These are phyloP conservation scores for Spodoptera littoralis DNA, from an alignment of 2,888 invertebrate genomes.

Conservation along the genomic window DNA sequence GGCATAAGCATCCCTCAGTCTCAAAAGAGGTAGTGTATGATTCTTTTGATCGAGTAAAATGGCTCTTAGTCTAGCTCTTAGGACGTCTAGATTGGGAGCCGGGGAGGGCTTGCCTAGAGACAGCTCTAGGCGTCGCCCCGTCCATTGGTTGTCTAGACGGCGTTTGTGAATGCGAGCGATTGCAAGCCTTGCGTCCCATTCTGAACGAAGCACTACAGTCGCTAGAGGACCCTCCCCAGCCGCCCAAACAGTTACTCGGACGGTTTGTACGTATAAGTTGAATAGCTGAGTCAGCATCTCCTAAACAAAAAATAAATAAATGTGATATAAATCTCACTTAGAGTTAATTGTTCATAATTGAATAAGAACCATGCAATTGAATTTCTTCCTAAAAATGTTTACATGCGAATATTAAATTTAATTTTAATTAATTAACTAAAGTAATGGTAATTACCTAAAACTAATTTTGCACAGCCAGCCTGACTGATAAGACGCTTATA, in stretches of 20 bases:
- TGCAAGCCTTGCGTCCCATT: constrained; percentile 92
- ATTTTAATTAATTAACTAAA: too few species aligned
- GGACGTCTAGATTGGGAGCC: constrained; percentile 90
- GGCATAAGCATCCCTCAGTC: constrained; percentile 95
- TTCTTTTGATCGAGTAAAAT: constrained; percentile 93
- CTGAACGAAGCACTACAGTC: constrained; percentile 91
- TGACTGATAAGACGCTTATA: too few species aligned
- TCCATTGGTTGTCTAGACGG: constrained; percentile 90
- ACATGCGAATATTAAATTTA: too few species aligned
- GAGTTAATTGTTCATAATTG: too few species aligned
- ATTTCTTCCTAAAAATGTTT: too few species aligned
- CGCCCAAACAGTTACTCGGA: constrained; percentile 79
- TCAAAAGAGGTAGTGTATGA: constrained; percentile 92
- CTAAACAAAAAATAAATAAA: constrained; percentile 54
- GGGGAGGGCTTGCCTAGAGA: constrained; percentile 90
- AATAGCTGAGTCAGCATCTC: constrained; percentile 82
- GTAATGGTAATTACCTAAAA: too few species aligned
- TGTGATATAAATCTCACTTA: too few species aligned
- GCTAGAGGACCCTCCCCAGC: constrained; percentile 89
- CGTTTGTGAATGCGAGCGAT: constrained; percentile 95
- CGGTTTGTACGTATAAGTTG: constrained; percentile 77
- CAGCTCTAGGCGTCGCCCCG: constrained; percentile 94
- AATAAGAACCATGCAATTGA: too few species aligned
- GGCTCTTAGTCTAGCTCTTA: constrained; percentile 91
- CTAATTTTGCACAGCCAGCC: too few species aligned